phyloP scores from a whole-genome alignment of 1,140 invertebrate genomes.

The Drosophila micromelanica region DNA sequence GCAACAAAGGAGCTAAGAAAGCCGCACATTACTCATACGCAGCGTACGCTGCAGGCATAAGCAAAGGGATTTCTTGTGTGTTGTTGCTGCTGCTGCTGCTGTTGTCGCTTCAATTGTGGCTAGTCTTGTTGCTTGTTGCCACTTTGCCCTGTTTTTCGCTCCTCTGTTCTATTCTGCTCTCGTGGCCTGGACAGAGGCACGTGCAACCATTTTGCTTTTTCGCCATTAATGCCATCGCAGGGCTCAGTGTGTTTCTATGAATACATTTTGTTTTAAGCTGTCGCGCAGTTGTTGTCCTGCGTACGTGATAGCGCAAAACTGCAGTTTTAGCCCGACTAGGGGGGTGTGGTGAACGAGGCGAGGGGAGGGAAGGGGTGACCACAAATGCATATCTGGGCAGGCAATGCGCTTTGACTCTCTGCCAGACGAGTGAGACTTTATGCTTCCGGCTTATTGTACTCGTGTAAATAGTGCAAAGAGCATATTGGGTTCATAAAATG shows the following conservation, averaged over 20 bases:
- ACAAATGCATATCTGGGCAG: slow-evolving; percentile 30
- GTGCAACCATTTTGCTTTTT: slow-evolving; percentile 70
- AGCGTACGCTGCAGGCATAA: slow-evolving; percentile 40
- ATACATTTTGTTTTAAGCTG: slow-evolving; percentile 60
- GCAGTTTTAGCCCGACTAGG: slow-evolving; percentile 11
- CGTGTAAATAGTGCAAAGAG: no score
- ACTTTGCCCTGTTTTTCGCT: slow-evolving; percentile 5
- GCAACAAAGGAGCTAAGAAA: slow-evolving; percentile 53
- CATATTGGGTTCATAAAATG: no score
- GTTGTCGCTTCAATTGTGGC: slow-evolving; percentile 39
- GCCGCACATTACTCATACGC: slow-evolving; percentile 77
- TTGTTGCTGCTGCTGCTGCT: slow-evolving; percentile 11
- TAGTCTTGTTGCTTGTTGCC: slow-evolving; percentile 26
- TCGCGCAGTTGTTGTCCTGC: slow-evolving; percentile 35
- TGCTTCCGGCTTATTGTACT: slow-evolving; percentile 27
- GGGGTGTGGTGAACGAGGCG: no score
- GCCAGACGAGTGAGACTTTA: slow-evolving; percentile 22
- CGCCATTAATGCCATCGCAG: slow-evolving; percentile 71
- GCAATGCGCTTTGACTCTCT: slow-evolving; percentile 45
- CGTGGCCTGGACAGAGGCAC: slow-evolving; percentile 55
- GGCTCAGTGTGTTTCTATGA: slow-evolving; percentile 51
- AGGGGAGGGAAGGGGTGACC: neutral
- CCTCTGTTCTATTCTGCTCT: neutral
- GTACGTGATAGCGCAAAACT: slow-evolving; percentile 45
- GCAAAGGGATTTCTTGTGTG: slow-evolving; percentile 38